Evolutionary conservation across 2,113 vertebrate species (phyloP), one percentile per base, ranked within the genome.

Genomic region (Hirundichthys speculiger): DNA sequence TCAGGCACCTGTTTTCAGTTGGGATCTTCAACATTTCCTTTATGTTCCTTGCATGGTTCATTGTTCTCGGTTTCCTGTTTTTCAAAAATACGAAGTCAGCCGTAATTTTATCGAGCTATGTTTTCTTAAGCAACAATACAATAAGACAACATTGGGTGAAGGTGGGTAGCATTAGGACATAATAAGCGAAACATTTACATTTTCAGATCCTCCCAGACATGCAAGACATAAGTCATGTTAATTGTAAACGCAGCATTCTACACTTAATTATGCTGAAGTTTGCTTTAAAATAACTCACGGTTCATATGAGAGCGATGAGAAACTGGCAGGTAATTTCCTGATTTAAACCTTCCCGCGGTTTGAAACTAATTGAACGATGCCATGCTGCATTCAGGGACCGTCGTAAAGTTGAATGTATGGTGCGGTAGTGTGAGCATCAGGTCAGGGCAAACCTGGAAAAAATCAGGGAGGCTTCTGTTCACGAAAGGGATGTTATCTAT

Each of bases 21-120:
- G 95, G 92, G 20, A 91, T 91, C 79, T 64, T 95, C 79, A 98
- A 73, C 89, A 95, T 93, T 59, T 98, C 95, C 86, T 96, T 98
- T 67, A 96, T 91, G 79, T 92, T 98, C 93, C 91, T 95, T 18
- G 93, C 4, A 5, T 96, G 81, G 80, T 93, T 96, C 97, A 99
- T 96, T 75, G 45, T 1, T 34, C 58, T 24, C 3, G 7, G 12
- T 52, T 34, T n/a, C 40, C 79, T 73, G 62, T 60, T 52, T 16
- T 14, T 30, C 39, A 60, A 78, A 58, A 4, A 67, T 2, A 69
- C 72, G 1, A 56, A 1, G 40, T 67, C 27, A 68, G 13, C 1
- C 27, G 2, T 8, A 48, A 13, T 19, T 51, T 43, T 13, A 53
- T 13, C 2, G 7, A 50, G 3, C 5, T 8, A 11, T 10, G 10